Evolutionary conservation across 2,113 vertebrate species (phyloP).

Genomic region (Ageneiosus marmoratus): DNA sequence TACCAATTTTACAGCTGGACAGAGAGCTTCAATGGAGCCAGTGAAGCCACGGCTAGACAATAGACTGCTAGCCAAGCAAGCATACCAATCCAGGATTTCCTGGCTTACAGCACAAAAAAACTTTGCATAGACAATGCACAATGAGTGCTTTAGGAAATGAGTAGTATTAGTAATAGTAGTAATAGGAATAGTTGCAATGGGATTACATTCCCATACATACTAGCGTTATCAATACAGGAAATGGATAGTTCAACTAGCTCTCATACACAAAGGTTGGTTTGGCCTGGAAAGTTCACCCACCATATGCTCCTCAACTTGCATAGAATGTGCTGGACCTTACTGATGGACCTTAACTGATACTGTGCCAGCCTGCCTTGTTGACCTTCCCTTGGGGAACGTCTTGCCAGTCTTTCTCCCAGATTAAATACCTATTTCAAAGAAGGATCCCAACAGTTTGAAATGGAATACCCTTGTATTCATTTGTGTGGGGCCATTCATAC

Average conservation of each 20-base stretch:
- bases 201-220: background rate
- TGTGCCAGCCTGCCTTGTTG: slow-evolving; percentile 36
- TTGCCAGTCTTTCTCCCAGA: slow-evolving; percentile 42
- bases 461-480: slow-evolving; percentile 45
- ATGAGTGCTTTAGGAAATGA: slow-evolving; percentile 35
- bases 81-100: slow-evolving; percentile 71
- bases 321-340: slow-evolving; percentile 27
- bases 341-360: slow-evolving; percentile 33
- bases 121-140: slow-evolving; percentile 39
- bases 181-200: background rate
- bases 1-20: slow-evolving; percentile 75
- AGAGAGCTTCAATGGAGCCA: slow-evolving; percentile 73
- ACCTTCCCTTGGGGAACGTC: slow-evolving; percentile 26
- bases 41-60: slow-evolving; percentile 66
- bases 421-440: slow-evolving; percentile 51
- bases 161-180: background rate
- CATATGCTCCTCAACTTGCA: slow-evolving; percentile 30
- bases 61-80: slow-evolving; percentile 59
- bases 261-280: background rate
- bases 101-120: slow-evolving; percentile 65
- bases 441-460: slow-evolving; percentile 39
- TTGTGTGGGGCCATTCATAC: slow-evolving; percentile 39
- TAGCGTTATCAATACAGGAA: slow-evolving; percentile 16
- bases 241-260: slow-evolving; percentile 28
- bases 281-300: slow-evolving; percentile 2